Percentiles rank a stretch among this genome's conserved stretches.
phyloP scores from a whole-genome alignment of 2,113 vertebrate species.

The Accipiter cooperii region DNA sequence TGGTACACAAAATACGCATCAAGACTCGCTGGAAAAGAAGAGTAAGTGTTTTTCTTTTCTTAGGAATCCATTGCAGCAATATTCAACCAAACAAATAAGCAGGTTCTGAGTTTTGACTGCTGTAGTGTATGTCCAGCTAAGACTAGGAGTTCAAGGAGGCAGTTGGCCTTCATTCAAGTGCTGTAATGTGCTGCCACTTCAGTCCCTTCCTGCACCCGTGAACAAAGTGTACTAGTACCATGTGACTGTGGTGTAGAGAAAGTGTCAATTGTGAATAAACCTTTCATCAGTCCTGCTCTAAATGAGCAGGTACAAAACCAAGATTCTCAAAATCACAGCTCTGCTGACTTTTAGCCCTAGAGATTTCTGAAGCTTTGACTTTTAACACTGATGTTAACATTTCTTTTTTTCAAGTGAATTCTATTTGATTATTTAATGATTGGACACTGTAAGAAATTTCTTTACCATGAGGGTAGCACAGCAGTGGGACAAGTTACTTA shows the following conservation, averaged over 20 bases:
- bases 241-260: neutral
- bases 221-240: neutral
- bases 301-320: neutral
- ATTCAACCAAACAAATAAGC: neutral
- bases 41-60: conserved; percentile 77
- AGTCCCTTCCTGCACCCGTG: neutral
- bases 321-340: neutral
- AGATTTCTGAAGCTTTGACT: neutral
- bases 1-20: conserved; percentile 98
- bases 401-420: neutral
- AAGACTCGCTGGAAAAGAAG: conserved; percentile 93
- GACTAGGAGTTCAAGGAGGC: neutral
- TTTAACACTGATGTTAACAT: neutral
- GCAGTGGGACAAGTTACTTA: neutral
- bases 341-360: neutral
- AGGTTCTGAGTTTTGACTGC: neutral
- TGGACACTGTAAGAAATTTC: neutral
- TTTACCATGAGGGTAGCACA: neutral
- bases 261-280: neutral
- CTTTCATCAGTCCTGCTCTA: neutral
- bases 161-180: neutral
- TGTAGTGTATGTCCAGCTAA: neutral
- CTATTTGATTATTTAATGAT: neutral
- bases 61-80: neutral
- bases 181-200: neutral